phyloP scores from a whole-genome alignment of 2,113 vertebrate species.

The Xenus cinereus region DNA sequence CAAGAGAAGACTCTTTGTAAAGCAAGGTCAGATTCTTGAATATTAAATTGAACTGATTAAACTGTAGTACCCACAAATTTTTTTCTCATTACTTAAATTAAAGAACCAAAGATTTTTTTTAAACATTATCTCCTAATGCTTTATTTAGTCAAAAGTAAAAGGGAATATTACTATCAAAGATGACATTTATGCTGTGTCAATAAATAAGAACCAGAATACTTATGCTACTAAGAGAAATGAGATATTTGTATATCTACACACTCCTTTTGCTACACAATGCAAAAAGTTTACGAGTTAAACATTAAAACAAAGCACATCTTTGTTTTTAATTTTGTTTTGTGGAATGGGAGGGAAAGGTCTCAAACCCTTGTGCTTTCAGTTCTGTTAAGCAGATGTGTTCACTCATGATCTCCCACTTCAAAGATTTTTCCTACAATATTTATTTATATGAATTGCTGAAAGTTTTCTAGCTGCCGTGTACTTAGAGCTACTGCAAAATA shows the following conservation, averaged over 20 bases:
- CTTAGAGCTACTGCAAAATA: slow-evolving; percentile 56
- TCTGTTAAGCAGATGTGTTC: slow-evolving; percentile 51
- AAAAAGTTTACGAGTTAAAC: not conserved
- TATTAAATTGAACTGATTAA: not conserved
- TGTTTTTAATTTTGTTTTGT: not conserved
- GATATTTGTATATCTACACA: not conserved
- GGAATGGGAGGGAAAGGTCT: slow-evolving; percentile 6
- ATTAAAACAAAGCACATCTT: not conserved
- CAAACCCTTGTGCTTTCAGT: not conserved
- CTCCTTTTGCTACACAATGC: not conserved
- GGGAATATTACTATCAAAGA: not conserved
- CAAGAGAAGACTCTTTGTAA: not conserved
- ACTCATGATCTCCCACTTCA: slow-evolving; percentile 33
- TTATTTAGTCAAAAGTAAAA: not conserved
- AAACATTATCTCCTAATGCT: not conserved
- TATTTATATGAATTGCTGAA: slow-evolving; percentile 16
- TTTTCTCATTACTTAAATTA: not conserved
- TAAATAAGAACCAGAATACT: not conserved
- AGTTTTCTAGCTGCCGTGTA: slow-evolving; percentile 27
- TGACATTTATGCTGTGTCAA: not conserved
- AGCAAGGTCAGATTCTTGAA: not conserved
- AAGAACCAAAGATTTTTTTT: not conserved
- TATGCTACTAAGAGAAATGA: not conserved
- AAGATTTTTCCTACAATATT: slow-evolving; percentile 39
- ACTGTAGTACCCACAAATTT: not conserved